Evolutionary conservation across 1,140 invertebrate genomes (phyloP).

Genomic region (Cydia fagiglandana): DNA sequence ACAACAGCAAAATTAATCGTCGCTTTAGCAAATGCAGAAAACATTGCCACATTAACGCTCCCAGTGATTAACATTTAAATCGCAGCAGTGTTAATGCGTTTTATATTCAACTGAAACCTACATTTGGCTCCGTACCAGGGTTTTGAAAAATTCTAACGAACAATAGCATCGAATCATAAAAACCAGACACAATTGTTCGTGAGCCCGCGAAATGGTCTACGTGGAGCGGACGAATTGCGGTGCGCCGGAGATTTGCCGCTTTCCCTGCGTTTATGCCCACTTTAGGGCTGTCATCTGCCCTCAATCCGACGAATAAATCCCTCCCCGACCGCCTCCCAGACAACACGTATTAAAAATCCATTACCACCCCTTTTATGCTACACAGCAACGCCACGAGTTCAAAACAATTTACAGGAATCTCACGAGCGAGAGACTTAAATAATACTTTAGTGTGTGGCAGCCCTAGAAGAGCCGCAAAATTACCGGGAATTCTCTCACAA

Average conservation of each 20-base stretch:
- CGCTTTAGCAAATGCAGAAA: conserved; percentile 9
- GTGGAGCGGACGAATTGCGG: conserved; percentile 30
- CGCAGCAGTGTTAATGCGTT: conserved; percentile 15
- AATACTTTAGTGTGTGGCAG: background rate
- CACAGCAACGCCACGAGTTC: background rate
- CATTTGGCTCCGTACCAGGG: conserved; percentile 25
- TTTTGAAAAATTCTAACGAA: conserved; percentile 27
- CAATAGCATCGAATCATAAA: conserved; percentile 32
- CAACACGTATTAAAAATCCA: conserved; percentile 25
- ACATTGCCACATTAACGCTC: conserved; percentile 13
- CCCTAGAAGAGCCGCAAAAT: conserved; percentile 25
- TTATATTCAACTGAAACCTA: conserved; percentile 20
- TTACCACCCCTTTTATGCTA: conserved; percentile 13
- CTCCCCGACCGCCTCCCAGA: background rate
- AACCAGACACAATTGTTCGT: conserved; percentile 29
- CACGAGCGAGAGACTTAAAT: background rate
- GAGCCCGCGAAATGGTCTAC: conserved; percentile 27
- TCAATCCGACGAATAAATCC: conserved; percentile 8
- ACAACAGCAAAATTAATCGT: background rate
- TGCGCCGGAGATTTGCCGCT: conserved; percentile 29
- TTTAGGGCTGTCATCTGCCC: conserved; percentile 20
- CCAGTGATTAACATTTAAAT: conserved; percentile 29
- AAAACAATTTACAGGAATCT: background rate
- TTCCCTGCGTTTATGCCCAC: conserved; percentile 29
- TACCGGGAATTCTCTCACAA: conserved; percentile 29